Evolutionary conservation across 2,797 vertebrate species (phyloP).

Genomic region (Epinephelus awoara): DNA sequence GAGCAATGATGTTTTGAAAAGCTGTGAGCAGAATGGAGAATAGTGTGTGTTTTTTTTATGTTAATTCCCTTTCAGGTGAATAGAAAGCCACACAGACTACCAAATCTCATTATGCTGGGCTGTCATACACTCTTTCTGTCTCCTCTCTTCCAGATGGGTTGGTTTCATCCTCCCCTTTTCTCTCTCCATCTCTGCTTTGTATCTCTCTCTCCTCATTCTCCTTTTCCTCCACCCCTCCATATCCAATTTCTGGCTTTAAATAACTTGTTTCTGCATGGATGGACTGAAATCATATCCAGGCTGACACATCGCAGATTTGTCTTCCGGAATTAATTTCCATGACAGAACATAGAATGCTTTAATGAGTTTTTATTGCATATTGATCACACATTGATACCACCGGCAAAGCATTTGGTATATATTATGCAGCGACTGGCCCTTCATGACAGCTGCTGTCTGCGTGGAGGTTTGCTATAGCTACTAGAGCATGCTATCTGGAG

Average conservation of each 20-base stretch:
- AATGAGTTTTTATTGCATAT: conserved; percentile 87
- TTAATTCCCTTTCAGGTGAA: conserved; percentile 76
- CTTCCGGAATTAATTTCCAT: conserved; percentile 84
- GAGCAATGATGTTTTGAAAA: conserved; percentile 56
- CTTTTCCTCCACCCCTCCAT: conserved; percentile 18
- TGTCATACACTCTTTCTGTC: conserved; percentile 75
- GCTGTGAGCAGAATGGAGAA: conserved; percentile 57
- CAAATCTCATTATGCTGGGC: conserved; percentile 75
- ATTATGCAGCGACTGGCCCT: conserved; percentile 69
- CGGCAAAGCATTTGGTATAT: conserved; percentile 63
- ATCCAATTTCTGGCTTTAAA: conserved; percentile 82
- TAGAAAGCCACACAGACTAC: conserved; percentile 67
- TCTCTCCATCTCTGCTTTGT: conserved; percentile 47
- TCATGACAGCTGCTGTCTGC: conserved; percentile 74
- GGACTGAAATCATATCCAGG: conserved; percentile 78
- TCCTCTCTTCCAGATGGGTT: conserved; percentile 76
- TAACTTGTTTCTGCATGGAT: conserved; percentile 85
- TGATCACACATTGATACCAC: conserved; percentile 84
- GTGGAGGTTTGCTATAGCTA: conserved; percentile 52
- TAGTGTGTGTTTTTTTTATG: conserved; percentile 52
- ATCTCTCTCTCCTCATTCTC: conserved; percentile 23
- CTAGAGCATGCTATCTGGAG: conserved; percentile 54
- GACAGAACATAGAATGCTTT: conserved; percentile 79
- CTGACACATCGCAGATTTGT: conserved; percentile 82
- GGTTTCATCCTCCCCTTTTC: conserved; percentile 63